A percentile compares a stretch with the other conserved stretches of the same genome.
These are phyloP conservation scores for Gandaritis pyraliata DNA, from an alignment of 2,888 invertebrate genomes.

Conservation along the genomic window DNA sequence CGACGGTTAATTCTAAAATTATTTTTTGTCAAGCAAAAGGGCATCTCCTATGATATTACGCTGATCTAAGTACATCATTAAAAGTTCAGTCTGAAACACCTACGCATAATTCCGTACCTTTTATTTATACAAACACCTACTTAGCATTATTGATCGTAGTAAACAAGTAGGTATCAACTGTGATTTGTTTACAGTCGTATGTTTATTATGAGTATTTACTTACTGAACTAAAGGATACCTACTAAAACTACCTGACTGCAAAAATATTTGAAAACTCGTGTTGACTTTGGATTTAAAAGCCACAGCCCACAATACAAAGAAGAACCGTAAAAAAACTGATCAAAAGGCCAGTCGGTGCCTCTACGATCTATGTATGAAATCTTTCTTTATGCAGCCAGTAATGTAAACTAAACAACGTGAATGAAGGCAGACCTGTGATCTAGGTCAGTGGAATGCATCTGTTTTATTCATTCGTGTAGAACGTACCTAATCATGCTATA, in stretches of 20 bases:
- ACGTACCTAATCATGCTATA: conserved; percentile 18
- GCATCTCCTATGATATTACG: background rate
- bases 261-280: too few species aligned
- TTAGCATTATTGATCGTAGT: conserved; percentile 15
- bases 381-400: background rate
- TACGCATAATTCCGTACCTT: conserved; percentile 2
- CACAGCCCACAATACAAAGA: background rate
- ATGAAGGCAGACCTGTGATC: conserved; percentile 11
- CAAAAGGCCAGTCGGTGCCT: background rate
- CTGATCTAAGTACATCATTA: background rate
- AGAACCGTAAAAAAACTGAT: background rate
- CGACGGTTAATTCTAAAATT: background rate
- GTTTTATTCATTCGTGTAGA: conserved; percentile 18
- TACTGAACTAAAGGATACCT: too few species aligned
- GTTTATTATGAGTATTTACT: background rate
- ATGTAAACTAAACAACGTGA: conserved; percentile 12
- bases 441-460: conserved; percentile 27
- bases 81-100: conserved; percentile 5
- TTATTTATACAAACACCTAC: conserved; percentile 5
- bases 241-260: too few species aligned
- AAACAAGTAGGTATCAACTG: background rate
- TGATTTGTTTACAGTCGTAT: background rate
- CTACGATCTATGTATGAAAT: background rate
- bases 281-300: too few species aligned
- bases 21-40: background rate